A percentile compares a stretch with the other conserved stretches of the same genome.
These are phyloP conservation scores for Tachysurus fulvidraco DNA, from an alignment of 2,113 vertebrate genomes.

Conservation along the genomic window DNA sequence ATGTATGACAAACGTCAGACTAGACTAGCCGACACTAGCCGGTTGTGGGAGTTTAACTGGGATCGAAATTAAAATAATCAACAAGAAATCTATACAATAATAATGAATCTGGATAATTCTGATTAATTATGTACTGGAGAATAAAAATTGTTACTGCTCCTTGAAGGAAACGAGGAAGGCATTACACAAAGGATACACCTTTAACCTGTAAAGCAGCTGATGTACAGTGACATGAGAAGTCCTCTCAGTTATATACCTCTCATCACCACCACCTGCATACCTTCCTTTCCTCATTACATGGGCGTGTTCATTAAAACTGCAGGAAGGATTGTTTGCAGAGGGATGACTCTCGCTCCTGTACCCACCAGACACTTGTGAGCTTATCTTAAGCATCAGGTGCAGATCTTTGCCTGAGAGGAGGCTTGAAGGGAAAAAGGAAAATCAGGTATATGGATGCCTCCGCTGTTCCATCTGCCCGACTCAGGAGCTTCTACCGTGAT, in stretches of 20 bases:
- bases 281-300: neutral
- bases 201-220: conserved; percentile 7
- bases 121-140: neutral
- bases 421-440: neutral
- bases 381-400: neutral
- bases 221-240: neutral
- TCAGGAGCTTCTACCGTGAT: neutral
- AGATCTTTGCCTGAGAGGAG: neutral
- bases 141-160: neutral
- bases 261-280: neutral
- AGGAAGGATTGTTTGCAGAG: neutral
- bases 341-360: neutral
- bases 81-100: neutral
- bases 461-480: neutral
- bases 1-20: too few species aligned
- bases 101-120: neutral
- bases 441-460: neutral
- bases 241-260: neutral
- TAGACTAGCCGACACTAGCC: too few species aligned
- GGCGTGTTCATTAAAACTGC: neutral
- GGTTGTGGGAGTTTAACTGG: too few species aligned
- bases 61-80: neutral
- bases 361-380: neutral
- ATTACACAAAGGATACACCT: neutral
- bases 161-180: neutral